Conservation (phyloP, 2,888 invertebrate genomes). For the Mactromeris polynyma region DNA sequence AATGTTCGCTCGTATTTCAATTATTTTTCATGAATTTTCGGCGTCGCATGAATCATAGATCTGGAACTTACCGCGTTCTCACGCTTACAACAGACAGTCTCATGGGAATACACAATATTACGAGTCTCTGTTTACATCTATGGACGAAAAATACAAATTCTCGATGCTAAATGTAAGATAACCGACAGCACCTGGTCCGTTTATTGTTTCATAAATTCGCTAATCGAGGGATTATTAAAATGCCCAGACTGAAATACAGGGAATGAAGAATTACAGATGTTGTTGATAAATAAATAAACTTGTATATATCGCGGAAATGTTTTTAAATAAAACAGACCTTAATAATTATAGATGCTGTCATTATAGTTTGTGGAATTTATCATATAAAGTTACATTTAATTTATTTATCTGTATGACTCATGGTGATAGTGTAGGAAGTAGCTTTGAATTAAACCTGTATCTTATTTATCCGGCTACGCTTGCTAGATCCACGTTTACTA, state of each 20-base stretch:
- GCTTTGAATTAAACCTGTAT: too few species aligned
- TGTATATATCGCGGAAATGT: not conserved
- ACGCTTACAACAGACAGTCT: not conserved
- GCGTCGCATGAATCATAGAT: slow-evolving; percentile 29
- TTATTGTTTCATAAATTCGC: slow-evolving; percentile 25
- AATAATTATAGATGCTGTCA: slow-evolving; percentile 19
- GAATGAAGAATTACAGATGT: not conserved
- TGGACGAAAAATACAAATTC: slow-evolving; percentile 28
- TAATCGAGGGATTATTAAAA: slow-evolving; percentile 17
- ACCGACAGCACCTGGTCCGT: slow-evolving; percentile 25
- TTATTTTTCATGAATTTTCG: slow-evolving; percentile 22
- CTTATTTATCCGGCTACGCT: too few species aligned
- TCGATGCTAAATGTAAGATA: not conserved
- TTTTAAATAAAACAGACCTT: not conserved
- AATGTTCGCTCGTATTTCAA: slow-evolving; percentile 25
- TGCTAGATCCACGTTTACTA: too few species aligned
- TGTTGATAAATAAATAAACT: not conserved
- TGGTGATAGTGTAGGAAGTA: too few species aligned
- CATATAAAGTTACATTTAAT: not conserved
- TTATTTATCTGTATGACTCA: not conserved
- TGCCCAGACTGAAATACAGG: not conserved
- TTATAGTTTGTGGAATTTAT: slow-evolving; percentile 1
- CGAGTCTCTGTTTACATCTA: slow-evolving; percentile 31
- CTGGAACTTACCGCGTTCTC: slow-evolving; percentile 25
- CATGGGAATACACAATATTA: slow-evolving; percentile 34